A percentile compares a stretch with the other conserved stretches of the same genome.
These are phyloP conservation scores for Panthera leo DNA, from an alignment of 2,113 vertebrate species.

Conservation along the genomic window DNA sequence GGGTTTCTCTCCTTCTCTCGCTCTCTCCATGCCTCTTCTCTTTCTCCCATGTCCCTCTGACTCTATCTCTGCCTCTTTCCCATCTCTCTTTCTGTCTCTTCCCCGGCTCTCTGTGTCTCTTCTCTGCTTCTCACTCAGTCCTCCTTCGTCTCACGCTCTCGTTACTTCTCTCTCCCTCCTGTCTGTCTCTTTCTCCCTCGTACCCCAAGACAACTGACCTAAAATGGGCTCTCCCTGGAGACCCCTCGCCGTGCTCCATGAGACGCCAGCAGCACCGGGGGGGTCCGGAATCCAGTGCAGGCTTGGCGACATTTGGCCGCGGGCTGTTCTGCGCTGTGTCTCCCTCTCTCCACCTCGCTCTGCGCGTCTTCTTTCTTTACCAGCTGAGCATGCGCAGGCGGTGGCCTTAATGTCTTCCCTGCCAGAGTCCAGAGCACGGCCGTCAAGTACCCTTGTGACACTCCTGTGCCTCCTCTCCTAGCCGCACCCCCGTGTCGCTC, in stretches of 20 bases:
- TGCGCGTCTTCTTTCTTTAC: not conserved
- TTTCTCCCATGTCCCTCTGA: not conserved
- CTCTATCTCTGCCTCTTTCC: not conserved
- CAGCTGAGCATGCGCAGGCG: accelerated
- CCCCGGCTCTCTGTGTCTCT: not conserved
- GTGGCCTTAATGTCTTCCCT: not conserved
- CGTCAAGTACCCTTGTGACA: accelerated
- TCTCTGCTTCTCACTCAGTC: not conserved
- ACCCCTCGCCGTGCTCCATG: not conserved
- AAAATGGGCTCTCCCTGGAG: too few species aligned
- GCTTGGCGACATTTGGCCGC: accelerated
- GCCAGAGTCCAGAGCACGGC: too few species aligned
- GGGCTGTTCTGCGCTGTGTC: accelerated
- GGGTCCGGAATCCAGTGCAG: too few species aligned
- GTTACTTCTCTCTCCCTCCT: not conserved
- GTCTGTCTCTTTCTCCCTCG: not conserved
- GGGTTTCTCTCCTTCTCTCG: not conserved
- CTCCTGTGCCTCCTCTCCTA: accelerated
- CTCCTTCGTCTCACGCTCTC: not conserved
- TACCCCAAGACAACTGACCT: too few species aligned
- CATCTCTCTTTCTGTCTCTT: not conserved
- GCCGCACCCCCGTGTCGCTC: accelerated
- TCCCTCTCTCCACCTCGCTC: accelerated
- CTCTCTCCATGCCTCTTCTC: not conserved
- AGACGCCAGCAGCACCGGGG: not conserved